These are phyloP conservation scores for Thelaira solivaga DNA, from an alignment of 2,888 invertebrate genomes.

Conservation along the genomic window DNA sequence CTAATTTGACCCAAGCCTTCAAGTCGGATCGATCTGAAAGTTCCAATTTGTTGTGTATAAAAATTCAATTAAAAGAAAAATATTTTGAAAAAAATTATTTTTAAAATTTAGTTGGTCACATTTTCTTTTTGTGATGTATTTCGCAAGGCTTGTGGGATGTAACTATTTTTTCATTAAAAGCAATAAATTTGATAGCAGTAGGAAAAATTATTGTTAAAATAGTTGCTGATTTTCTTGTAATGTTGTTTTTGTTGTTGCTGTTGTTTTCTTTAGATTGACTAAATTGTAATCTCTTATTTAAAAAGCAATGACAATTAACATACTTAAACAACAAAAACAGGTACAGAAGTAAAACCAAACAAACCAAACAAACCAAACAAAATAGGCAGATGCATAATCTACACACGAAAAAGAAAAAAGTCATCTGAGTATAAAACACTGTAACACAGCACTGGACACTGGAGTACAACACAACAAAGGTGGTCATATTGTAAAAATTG, in stretches of 20 bases:
- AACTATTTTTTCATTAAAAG: slow-evolving; percentile 35
- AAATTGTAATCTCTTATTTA: slow-evolving; percentile 60
- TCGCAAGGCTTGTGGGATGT: slow-evolving; percentile 45
- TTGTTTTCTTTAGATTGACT: slow-evolving; percentile 9
- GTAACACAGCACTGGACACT: too few relatives aligned
- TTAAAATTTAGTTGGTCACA: slow-evolving; percentile 45
- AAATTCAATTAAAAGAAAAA: too few relatives aligned
- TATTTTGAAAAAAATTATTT: too few relatives aligned
- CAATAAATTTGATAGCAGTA: slow-evolving; percentile 18
- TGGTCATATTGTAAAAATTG: slow-evolving; percentile 38
- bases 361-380: too few relatives aligned
- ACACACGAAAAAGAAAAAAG: too few relatives aligned
- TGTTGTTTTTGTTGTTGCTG: background rate
- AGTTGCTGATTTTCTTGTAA: background rate
- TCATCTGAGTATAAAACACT: background rate
- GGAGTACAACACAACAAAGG: slow-evolving; percentile 8
- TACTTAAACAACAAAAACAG: slow-evolving; percentile 31
- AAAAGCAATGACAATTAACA: slow-evolving; percentile 62
- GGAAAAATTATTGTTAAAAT: slow-evolving; percentile 22
- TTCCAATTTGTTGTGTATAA: too few relatives aligned
- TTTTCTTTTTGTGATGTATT: background rate
- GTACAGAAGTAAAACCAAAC: background rate
- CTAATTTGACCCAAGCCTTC: too few relatives aligned
- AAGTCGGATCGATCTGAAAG: too few relatives aligned
- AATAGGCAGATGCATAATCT: too few relatives aligned